A percentile compares a stretch with the other conserved stretches of the same genome.
Evolutionary conservation across 2,113 vertebrate species (phyloP).

Genomic region (Aptenodytes patagonicus): DNA sequence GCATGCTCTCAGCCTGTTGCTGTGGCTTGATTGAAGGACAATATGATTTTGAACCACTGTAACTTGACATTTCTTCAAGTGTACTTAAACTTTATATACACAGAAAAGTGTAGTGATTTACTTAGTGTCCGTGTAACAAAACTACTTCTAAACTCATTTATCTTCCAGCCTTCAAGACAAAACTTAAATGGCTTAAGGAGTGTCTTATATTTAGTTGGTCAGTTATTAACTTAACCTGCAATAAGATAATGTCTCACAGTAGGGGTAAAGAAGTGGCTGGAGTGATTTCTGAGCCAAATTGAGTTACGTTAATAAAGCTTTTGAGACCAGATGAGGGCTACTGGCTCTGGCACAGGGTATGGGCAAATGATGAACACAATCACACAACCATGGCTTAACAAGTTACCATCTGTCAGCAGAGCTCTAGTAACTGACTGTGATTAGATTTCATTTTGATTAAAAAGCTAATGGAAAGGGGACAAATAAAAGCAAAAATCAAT

Average conservation of each 20-base stretch:
- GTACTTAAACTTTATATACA: neutral
- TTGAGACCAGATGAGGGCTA: neutral
- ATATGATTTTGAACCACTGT: neutral
- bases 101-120: neutral
- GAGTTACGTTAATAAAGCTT: slow-evolving; percentile 27
- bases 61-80: slow-evolving; percentile 30
- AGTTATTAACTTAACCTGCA: slow-evolving; percentile 17
- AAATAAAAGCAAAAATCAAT: slow-evolving; percentile 5
- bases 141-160: slow-evolving; percentile 23
- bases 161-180: slow-evolving; percentile 7
- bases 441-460: slow-evolving; percentile 39
- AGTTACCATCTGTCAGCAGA: slow-evolving; percentile 22
- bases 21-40: neutral
- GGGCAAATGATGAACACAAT: neutral
- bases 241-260: neutral
- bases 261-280: neutral
- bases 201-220: slow-evolving; percentile 3
- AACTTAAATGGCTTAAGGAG: neutral
- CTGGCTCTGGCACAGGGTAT: neutral
- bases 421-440: neutral
- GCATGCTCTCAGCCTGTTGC: neutral
- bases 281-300: slow-evolving; percentile 16
- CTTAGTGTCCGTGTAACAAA: slow-evolving; percentile 8
- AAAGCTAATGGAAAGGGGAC: slow-evolving; percentile 1
- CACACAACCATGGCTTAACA: neutral